Evolutionary conservation across 2,888 invertebrate species (phyloP).

Genomic region (Perdita meconis): DNA sequence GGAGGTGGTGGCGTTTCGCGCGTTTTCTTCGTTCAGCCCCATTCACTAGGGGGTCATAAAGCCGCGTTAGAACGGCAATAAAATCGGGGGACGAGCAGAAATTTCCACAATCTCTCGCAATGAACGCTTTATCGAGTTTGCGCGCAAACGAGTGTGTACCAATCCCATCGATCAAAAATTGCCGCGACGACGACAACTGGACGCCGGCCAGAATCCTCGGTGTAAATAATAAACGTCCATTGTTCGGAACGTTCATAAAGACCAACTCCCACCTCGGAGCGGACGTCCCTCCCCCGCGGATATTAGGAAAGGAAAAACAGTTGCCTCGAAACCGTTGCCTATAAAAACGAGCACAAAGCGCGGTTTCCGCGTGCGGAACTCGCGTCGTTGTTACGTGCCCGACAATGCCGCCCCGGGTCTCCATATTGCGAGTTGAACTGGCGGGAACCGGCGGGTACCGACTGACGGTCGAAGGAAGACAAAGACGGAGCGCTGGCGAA

Average conservation of each 20-base stretch:
- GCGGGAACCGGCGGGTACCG: too few species aligned
- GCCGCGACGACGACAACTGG: conserved; percentile 29
- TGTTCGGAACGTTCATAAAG: conserved; percentile 29
- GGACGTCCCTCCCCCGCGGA: not conserved
- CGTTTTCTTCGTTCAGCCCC: conserved; percentile 29
- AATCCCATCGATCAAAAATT: conserved; percentile 35
- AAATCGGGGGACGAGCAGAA: conserved; percentile 6
- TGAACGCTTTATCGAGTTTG: conserved; percentile 3
- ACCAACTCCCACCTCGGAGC: too few species aligned
- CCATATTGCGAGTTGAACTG: too few species aligned
- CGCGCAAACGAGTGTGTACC: conserved; percentile 6
- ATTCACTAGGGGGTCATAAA: conserved; percentile 50
- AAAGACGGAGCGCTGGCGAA: not conserved
- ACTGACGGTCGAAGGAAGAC: not conserved
- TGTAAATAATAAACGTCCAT: conserved; percentile 50
- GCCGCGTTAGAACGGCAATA: conserved; percentile 23
- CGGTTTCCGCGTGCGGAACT: not conserved
- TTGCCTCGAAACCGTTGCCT: not conserved
- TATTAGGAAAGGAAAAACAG: conserved; percentile 12
- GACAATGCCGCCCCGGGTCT: too few species aligned
- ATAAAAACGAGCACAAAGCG: not conserved
- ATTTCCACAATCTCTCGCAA: conserved; percentile 16
- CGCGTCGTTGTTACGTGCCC: too few species aligned
- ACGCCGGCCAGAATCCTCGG: conserved; percentile 39
- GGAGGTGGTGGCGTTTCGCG: not conserved